Percentiles rank a stretch among this genome's conserved stretches.
phyloP scores from a whole-genome alignment of 2,113 vertebrate genomes.

The Anthoscopus minutus region DNA sequence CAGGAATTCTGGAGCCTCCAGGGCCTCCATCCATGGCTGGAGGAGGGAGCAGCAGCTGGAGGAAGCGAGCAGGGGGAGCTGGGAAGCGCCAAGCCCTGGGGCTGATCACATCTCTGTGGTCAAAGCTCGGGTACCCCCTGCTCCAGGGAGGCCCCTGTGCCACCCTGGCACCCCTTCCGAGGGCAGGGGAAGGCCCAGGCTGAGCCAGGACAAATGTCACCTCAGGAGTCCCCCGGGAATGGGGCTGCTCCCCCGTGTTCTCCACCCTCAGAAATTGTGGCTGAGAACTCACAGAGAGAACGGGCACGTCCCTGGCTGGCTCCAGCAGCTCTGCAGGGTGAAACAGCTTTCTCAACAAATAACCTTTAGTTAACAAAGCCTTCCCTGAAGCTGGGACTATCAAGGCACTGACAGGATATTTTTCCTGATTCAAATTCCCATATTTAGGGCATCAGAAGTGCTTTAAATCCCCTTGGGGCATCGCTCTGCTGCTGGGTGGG shows the following conservation, averaged over 20 bases:
- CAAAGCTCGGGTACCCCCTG: slow-evolving; percentile 15
- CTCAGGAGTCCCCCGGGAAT: slow-evolving; percentile 50
- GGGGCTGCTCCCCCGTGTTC: not conserved
- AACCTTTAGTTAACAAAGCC: not conserved
- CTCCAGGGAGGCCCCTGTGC: not conserved
- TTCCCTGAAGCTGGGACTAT: not conserved
- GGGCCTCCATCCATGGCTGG: not conserved
- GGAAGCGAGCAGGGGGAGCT: not conserved
- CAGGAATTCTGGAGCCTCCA: not conserved
- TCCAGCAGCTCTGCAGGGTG: not conserved
- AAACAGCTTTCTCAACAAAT: too few species aligned
- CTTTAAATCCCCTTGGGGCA: not conserved
- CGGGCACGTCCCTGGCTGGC: not conserved
- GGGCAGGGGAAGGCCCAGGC: slow-evolving; percentile 46
- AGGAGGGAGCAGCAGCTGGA: not conserved
- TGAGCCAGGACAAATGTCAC: slow-evolving; percentile 51
- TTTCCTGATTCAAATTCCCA: not conserved
- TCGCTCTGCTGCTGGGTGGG: not conserved
- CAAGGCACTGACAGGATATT: not conserved
- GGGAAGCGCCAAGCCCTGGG: not conserved
- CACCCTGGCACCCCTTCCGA: slow-evolving; percentile 35
- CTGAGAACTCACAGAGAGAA: not conserved
- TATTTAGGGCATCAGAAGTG: not conserved
- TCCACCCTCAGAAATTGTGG: not conserved
- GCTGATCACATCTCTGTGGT: slow-evolving; percentile 30